Conservation (phyloP, 2,113 vertebrate species). For the Narcine bancroftii region DNA sequence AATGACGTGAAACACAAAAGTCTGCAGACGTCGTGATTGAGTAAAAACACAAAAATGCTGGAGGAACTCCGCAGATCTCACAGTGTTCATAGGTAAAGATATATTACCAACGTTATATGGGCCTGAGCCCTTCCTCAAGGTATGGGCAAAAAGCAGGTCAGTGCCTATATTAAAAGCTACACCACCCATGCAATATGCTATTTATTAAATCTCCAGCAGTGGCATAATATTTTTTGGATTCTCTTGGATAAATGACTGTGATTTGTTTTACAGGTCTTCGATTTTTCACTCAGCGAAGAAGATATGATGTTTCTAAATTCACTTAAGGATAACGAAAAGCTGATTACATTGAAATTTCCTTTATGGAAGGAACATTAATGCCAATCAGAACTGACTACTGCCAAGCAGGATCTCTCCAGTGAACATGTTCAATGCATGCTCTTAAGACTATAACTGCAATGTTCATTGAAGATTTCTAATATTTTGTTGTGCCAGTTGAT, state of each 20-base stretch:
- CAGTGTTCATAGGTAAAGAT: no score
- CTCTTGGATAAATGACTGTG: not conserved
- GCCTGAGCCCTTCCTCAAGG: no score
- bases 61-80: no score
- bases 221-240: not conserved
- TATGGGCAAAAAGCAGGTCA: no score
- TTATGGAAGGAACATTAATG: constrained; percentile 43
- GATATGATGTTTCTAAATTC: constrained; percentile 40
- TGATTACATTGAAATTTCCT: constrained; percentile 43
- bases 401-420: not conserved
- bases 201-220: not conserved
- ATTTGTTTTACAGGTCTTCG: constrained; percentile 44
- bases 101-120: no score
- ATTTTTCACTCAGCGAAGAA: constrained; percentile 44
- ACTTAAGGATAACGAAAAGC: constrained; percentile 43
- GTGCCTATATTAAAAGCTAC: no score
- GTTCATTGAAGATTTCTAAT: not conserved
- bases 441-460: not conserved
- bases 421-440: not conserved
- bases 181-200: not conserved
- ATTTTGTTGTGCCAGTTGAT: not conserved
- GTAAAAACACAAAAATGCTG: no score
- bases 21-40: no score
- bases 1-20: no score
- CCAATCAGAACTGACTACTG: constrained; percentile 36